Percentiles rank a stretch among this genome's conserved stretches.
Evolutionary conservation across 2,888 invertebrate species (phyloP).

Genomic region (Cetonia aurata): DNA sequence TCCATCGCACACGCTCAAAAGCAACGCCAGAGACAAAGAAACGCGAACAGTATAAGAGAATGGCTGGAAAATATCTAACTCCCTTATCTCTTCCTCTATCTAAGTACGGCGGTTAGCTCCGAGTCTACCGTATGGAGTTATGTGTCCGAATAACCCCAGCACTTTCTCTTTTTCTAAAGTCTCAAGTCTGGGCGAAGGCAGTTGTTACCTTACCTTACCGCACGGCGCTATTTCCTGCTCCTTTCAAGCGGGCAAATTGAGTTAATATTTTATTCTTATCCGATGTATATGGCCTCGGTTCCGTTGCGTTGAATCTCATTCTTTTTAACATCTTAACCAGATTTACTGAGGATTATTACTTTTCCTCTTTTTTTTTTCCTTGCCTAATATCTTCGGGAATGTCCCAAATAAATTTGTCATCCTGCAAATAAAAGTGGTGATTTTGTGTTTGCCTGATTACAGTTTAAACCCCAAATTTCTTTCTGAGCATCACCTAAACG

Average conservation of each 20-base stretch:
- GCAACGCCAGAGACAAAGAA: slow-evolving; percentile 12
- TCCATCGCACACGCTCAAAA: slow-evolving; percentile 7
- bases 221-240: slow-evolving; percentile 27
- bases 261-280: slow-evolving; percentile 47
- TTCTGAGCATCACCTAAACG: too few species aligned
- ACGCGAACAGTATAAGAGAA: not conserved
- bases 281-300: slow-evolving; percentile 33
- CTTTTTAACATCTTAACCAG: slow-evolving; percentile 39
- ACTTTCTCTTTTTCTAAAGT: slow-evolving; percentile 36
- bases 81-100: slow-evolving; percentile 31
- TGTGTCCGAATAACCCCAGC: slow-evolving; percentile 30
- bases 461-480: too few species aligned
- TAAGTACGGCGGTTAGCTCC: slow-evolving; percentile 25
- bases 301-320: slow-evolving; percentile 22
- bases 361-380: slow-evolving; percentile 14
- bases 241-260: slow-evolving; percentile 40
- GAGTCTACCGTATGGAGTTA: slow-evolving; percentile 19
- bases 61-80: slow-evolving; percentile 14
- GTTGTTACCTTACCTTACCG: not conserved
- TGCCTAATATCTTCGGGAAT: slow-evolving; percentile 20
- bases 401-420: slow-evolving; percentile 24
- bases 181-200: not conserved
- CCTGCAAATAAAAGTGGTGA: slow-evolving; percentile 28
- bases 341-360: slow-evolving; percentile 39
- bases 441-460: too few species aligned